These are phyloP conservation scores for Phortica okadai DNA, from an alignment of 2,888 invertebrate species.

Conservation along the genomic window DNA sequence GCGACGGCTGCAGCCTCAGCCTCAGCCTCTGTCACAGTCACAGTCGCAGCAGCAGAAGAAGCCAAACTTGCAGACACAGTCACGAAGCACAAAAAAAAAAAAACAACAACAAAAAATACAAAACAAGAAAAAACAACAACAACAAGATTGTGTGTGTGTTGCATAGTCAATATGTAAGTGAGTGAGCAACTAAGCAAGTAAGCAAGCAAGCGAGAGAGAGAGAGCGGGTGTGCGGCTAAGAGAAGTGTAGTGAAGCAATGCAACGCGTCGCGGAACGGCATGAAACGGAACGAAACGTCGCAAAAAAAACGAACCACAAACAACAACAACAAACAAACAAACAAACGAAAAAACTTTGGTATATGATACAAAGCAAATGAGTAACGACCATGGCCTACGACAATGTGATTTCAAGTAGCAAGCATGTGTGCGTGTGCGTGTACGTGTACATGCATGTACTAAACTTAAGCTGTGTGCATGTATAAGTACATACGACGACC, in stretches of 20 bases:
- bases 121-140: background rate
- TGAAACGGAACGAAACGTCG: conserved; percentile 48
- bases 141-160: no score
- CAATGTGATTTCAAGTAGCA: conserved; percentile 66
- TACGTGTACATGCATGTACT: conserved; percentile 11
- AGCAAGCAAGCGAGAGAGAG: conserved; percentile 57
- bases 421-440: conserved; percentile 29
- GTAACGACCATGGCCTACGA: conserved; percentile 72
- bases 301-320: conserved; percentile 39
- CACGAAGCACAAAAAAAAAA: background rate
- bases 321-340: conserved; percentile 37
- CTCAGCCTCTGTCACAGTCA: conserved; percentile 37
- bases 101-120: background rate
- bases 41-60: conserved; percentile 37
- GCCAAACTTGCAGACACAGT: conserved; percentile 27
- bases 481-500: conserved; percentile 40
- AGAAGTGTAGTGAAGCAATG: background rate
- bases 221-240: background rate
- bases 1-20: conserved; percentile 34
- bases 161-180: no score
- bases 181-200: conserved; percentile 61
- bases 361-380: conserved; percentile 52
- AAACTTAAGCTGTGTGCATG: conserved; percentile 42
- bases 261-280: conserved; percentile 39
- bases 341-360: conserved; percentile 27